Conservation (phyloP, 2,113 vertebrate genomes). For the Pristiophorus japonicus region DNA sequence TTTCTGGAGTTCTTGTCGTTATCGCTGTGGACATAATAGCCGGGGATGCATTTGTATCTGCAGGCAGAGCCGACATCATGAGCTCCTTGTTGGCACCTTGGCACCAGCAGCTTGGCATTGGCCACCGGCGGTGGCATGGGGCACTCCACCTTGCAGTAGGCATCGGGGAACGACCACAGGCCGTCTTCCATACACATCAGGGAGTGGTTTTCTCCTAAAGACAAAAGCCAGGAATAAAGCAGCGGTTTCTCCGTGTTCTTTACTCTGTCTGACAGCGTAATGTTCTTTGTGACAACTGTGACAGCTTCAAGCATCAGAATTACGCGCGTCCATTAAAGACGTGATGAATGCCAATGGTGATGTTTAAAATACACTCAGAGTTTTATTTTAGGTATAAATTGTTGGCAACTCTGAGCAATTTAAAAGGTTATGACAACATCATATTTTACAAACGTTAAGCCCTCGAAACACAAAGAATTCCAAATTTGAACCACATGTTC, state of each 20-base stretch:
- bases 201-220: constrained; percentile 72
- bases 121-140: constrained; percentile 53
- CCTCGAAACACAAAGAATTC: constrained; percentile 26
- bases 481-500: constrained; percentile 22
- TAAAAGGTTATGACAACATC: constrained; percentile 25
- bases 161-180: constrained; percentile 91
- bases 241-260: background rate
- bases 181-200: constrained; percentile 84
- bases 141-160: constrained; percentile 90
- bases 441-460: constrained; percentile 6
- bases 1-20: constrained; percentile 54
- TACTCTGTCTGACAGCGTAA: background rate
- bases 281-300: background rate
- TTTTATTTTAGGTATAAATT: constrained; percentile 15
- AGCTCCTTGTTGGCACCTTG: constrained; percentile 62
- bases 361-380: background rate
- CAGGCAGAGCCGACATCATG: constrained; percentile 80
- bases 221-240: constrained; percentile 43
- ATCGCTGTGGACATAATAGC: constrained; percentile 66
- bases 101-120: constrained; percentile 66
- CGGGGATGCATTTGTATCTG: constrained; percentile 79
- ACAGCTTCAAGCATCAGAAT: background rate
- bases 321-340: background rate
- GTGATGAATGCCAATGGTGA: background rate
- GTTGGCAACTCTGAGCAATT: background rate